These are phyloP conservation scores for Morphnarchus princeps DNA, from an alignment of 2,113 vertebrate genomes.

Conservation along the genomic window DNA sequence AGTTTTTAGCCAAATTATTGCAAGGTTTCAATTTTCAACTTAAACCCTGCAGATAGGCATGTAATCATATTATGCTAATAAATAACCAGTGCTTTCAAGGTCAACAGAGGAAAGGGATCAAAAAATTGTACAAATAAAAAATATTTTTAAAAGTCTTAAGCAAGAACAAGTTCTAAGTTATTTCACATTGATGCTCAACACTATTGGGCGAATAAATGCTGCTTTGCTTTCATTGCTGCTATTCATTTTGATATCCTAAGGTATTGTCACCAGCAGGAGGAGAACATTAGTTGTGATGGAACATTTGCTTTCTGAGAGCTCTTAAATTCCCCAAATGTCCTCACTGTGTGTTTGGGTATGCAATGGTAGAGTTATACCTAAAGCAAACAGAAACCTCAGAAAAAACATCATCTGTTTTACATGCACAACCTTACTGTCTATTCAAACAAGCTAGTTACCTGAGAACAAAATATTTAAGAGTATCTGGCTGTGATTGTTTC, in stretches of 20 bases:
- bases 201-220: constrained; percentile 34
- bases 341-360: neutral
- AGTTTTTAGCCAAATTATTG: constrained; percentile 66
- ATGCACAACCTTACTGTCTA: neutral
- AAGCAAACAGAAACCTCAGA: neutral
- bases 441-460: neutral
- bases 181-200: constrained; percentile 30
- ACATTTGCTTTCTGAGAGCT: neutral
- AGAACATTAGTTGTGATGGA: neutral
- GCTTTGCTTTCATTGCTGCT: constrained; percentile 33
- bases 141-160: neutral
- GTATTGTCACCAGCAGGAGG: neutral
- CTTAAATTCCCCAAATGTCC: neutral
- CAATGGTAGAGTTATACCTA: neutral
- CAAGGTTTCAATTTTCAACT: constrained; percentile 59
- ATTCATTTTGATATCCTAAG: constrained; percentile 19
- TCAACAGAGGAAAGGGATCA: constrained; percentile 20
- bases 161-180: neutral
- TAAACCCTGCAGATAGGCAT: constrained; percentile 40
- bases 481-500: neutral
- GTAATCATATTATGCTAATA: constrained; percentile 60
- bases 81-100: constrained; percentile 53
- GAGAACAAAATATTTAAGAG: neutral
- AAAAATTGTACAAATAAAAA: constrained; percentile 2
- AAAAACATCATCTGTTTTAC: neutral